Evolutionary conservation across 2,888 invertebrate species (phyloP).

Genomic region (Kuschelorhynchus macadamiae): DNA sequence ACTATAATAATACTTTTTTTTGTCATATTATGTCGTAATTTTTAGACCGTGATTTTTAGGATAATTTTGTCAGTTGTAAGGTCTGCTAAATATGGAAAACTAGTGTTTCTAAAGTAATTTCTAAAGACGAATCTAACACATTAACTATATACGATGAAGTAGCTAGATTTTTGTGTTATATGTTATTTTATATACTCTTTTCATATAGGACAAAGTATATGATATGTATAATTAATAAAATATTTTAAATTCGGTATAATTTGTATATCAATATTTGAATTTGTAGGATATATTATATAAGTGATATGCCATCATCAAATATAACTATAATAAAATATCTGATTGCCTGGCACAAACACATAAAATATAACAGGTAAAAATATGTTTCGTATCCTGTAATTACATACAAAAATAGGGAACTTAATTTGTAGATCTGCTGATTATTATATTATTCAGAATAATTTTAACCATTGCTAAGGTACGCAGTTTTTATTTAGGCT

Average conservation of each 20-base stretch:
- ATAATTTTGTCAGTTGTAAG: too few relatives aligned
- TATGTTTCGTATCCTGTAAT: slow-evolving; percentile 44
- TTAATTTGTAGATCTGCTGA: neutral
- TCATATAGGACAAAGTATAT: neutral
- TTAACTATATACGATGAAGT: too few relatives aligned
- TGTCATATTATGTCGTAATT: too few relatives aligned
- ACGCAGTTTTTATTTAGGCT: too few relatives aligned
- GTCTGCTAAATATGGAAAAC: too few relatives aligned
- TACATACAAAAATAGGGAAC: slow-evolving; percentile 34
- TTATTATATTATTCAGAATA: too few relatives aligned
- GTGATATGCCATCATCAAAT: neutral
- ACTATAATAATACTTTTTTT: too few relatives aligned
- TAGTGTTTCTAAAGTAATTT: too few relatives aligned
- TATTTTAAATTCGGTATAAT: slow-evolving; percentile 20
- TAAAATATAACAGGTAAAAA: slow-evolving; percentile 1
- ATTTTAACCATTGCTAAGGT: too few relatives aligned
- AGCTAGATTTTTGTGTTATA: neutral
- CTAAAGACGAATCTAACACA: too few relatives aligned
- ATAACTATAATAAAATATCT: neutral
- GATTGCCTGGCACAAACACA: slow-evolving; percentile 29
- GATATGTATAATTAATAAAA: slow-evolving; percentile 21
- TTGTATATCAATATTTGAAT: slow-evolving; percentile 19
- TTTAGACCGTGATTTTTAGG: too few relatives aligned
- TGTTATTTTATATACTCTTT: neutral
- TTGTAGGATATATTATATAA: slow-evolving; percentile 1